These are phyloP conservation scores for Pammene fasciana DNA, from an alignment of 2,888 invertebrate species.

Conservation along the genomic window DNA sequence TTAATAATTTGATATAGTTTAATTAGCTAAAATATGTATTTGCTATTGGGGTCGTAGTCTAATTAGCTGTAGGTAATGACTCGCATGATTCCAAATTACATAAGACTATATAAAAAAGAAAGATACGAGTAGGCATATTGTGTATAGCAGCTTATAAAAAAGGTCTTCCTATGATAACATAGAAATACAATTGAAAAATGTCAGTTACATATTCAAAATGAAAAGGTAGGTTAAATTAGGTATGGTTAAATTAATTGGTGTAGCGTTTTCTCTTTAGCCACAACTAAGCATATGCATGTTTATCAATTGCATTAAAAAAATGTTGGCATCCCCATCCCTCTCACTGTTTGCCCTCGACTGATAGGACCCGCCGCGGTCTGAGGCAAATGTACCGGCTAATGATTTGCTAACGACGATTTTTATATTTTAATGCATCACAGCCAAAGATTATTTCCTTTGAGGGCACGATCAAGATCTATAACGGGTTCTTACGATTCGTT, in stretches of 20 bases:
- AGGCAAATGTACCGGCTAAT: slow-evolving; percentile 75
- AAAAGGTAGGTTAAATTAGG: too few relatives aligned
- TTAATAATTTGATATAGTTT: background rate
- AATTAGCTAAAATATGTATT: background rate
- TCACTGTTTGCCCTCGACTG: slow-evolving; percentile 64
- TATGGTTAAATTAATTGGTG: too few relatives aligned
- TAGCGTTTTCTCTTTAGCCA: too few relatives aligned
- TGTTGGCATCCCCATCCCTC: slow-evolving; percentile 20
- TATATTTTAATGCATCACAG: slow-evolving; percentile 78
- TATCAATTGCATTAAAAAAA: background rate
- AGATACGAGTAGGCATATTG: background rate
- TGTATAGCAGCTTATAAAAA: background rate
- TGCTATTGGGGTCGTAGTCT: background rate
- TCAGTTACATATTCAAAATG: too few relatives aligned
- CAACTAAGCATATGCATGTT: background rate
- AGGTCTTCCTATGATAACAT: too few relatives aligned
- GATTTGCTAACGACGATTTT: slow-evolving; percentile 83
- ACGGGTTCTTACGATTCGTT: slow-evolving; percentile 49
- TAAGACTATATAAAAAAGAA: too few relatives aligned
- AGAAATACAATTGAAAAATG: too few relatives aligned
- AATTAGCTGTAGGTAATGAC: background rate
- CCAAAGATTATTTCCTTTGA: slow-evolving; percentile 81
- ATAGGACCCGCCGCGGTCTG: slow-evolving; percentile 67
- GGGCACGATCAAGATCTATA: slow-evolving; percentile 60
- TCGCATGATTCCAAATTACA: too few relatives aligned